Evolutionary conservation across 2,797 vertebrate species (phyloP), one percentile per base, ranked within the genome.

Genomic region (Champsocephalus esox): DNA sequence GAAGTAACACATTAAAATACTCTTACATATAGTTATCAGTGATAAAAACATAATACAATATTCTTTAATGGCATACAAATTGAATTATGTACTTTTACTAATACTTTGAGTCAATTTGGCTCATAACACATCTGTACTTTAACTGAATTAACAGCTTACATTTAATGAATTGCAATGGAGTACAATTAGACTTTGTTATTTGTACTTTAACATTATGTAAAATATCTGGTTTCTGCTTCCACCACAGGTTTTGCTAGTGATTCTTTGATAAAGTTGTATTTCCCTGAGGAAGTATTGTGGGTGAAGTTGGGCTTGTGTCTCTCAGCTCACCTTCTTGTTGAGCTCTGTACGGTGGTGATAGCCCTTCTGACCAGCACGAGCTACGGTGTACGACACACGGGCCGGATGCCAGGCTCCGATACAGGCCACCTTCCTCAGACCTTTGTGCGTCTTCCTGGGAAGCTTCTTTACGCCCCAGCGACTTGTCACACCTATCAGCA

Each of bases 371-470:
- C 98, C 97, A 0, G 97, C 97, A 0, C 97, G 95, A 64, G 97
- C 97, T 0, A 97, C 95, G 21, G 96, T 97, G 88, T 92, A 99
- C 58, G 87, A 89, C 62, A 99, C 98, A 0, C 97, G 95, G 46
- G 98, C 95, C 0, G 98, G 98, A 86, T 99, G 98, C 98, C 98
- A 99, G 76, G 97, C 97, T 13, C 98, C 98, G 0, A 99, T 99
- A 72, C 98, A 99, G 54, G 98, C 98, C 66, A 99, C 98, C 76
- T 99, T 99, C 56, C 98, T 93, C 79, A 99, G 90, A 13, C 98
- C 98, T 70, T 99, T 99, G 92, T 99, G 98, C 0, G 98, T 99
- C 93, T 99, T 99, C 83, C 98, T 94, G 1, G 97, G 98, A 9
- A 99, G 96, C 85, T 99, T 99, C 93, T 99, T 99, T 46, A 95